phyloP scores from a whole-genome alignment of 2,888 invertebrate species.

The Tryphoninae sp. region DNA sequence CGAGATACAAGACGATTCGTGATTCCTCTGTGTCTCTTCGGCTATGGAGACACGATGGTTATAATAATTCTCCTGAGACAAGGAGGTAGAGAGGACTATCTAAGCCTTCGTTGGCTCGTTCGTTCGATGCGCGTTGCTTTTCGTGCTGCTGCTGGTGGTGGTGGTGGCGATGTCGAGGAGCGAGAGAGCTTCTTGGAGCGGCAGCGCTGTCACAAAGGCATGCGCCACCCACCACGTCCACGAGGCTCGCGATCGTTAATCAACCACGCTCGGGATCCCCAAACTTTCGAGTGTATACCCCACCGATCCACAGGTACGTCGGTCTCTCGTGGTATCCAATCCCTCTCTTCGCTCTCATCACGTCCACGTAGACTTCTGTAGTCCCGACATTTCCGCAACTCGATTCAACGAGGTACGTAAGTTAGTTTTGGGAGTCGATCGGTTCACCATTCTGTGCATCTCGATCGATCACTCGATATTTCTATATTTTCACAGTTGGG shows the following conservation, averaged over 20 bases:
- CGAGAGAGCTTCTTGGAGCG: conserved; percentile 71
- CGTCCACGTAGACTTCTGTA: conserved; percentile 46
- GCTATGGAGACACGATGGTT: conserved; percentile 64
- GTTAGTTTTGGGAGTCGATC: conserved; percentile 29
- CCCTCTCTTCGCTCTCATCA: conserved; percentile 67
- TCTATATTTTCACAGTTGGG: neutral
- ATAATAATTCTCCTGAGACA: conserved; percentile 73
- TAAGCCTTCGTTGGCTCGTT: conserved; percentile 45
- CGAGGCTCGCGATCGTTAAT: conserved; percentile 80
- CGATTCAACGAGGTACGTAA: conserved; percentile 21
- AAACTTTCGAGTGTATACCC: conserved; percentile 76
- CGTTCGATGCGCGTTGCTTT: conserved; percentile 49
- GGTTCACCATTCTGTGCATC: conserved; percentile 2
- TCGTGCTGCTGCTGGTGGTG: conserved; percentile 58
- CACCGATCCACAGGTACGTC: conserved; percentile 77
- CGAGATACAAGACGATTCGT: conserved; percentile 44
- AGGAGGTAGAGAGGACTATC: conserved; percentile 28
- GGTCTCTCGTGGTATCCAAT: conserved; percentile 66
- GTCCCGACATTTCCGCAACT: conserved; percentile 44
- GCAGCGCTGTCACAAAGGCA: conserved; percentile 81
- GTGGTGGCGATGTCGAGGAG: conserved; percentile 79
- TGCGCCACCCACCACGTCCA: conserved; percentile 81
- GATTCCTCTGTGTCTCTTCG: conserved; percentile 6
- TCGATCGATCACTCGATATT: conserved; percentile 1
- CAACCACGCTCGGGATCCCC: conserved; percentile 78